Evolutionary conservation across 2,113 vertebrate species (phyloP), one percentile per base, ranked within the genome.

Genomic region (Elephantulus edwardii): DNA sequence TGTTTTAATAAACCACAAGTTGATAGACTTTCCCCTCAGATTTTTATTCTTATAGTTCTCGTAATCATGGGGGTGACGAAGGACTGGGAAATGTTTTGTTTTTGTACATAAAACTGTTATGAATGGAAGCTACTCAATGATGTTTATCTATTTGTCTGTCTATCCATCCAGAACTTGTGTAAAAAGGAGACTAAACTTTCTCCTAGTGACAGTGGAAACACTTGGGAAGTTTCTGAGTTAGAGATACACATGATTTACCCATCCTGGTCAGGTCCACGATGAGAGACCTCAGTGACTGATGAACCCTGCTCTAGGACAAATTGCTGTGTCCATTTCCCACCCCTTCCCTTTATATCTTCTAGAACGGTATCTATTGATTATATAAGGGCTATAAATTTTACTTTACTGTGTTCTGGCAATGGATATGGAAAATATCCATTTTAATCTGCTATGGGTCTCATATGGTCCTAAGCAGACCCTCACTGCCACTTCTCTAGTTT

Each of bases 351-450:
- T n/a, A 19, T 60, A 3, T 12, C 30, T 16, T 79, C 58, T 48
- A 8, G 62, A 54, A 26, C 0, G 20, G 14, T 6, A 4, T 4
- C 8, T 5, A 0, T 9, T 0, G 0, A 3, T 64, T 40, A 17
- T 7, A 8, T 13, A 6, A 19, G 1, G 10, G 28, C 13, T 42
- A 1, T 6, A 12, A 0, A 9, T 22, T 60, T 77, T 20, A 48
- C 12, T n/a, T 12, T 5, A 42, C 17, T n/a, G 12, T 3, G 2
- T 8, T 80, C 40, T 38, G 81, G 64, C n/a, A n/a, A n/a, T n/a
- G 54, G 4, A 56, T 24, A 20, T 11, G 54, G 54, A 17, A 56
- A 6, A 20, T 54, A 54, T 42, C 35, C 26, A 16, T 28, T 26
- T 85, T 26, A 40, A 52, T 33, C 35, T 79, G 35, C 13, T 46